Conservation (phyloP, 2,888 invertebrate genomes). For the Biston betularia region DNA sequence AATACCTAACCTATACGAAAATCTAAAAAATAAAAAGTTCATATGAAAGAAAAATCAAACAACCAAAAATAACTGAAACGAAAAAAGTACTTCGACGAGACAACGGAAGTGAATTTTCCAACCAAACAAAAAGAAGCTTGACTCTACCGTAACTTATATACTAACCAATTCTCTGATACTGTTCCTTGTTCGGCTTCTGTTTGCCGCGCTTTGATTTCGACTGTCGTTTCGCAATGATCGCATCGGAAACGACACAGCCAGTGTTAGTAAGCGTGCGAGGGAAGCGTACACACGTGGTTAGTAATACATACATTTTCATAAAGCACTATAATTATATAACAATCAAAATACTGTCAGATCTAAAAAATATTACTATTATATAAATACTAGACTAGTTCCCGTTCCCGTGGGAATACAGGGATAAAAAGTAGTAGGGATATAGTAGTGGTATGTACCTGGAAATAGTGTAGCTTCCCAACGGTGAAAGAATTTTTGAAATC, state of each 20-base stretch:
- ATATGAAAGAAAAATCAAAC: not conserved
- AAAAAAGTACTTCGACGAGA: not conserved
- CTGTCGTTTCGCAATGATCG: constrained; percentile 46
- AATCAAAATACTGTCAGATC: no score
- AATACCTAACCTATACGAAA: no score
- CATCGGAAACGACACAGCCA: constrained; percentile 51
- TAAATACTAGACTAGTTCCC: no score
- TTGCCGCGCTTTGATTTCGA: constrained; percentile 64
- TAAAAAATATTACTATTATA: no score
- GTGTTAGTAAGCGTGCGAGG: constrained; percentile 74
- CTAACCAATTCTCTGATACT: constrained; percentile 86
- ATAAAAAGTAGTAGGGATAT: no score
- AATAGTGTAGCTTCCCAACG: no score
- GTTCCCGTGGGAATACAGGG: no score
- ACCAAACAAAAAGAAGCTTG: not conserved
- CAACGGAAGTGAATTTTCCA: not conserved
- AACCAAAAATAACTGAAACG: constrained; percentile 12
- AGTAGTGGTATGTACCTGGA: no score
- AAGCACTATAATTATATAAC: no score
- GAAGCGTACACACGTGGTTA: constrained; percentile 62
- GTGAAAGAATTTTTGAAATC: no score
- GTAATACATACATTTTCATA: constrained; percentile 29
- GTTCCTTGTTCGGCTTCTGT: constrained; percentile 73
- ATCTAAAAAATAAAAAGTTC: not conserved
- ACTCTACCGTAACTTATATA: constrained; percentile 59